phyloP scores from a whole-genome alignment of 2,113 vertebrate genomes.

The Vimba vimba region DNA sequence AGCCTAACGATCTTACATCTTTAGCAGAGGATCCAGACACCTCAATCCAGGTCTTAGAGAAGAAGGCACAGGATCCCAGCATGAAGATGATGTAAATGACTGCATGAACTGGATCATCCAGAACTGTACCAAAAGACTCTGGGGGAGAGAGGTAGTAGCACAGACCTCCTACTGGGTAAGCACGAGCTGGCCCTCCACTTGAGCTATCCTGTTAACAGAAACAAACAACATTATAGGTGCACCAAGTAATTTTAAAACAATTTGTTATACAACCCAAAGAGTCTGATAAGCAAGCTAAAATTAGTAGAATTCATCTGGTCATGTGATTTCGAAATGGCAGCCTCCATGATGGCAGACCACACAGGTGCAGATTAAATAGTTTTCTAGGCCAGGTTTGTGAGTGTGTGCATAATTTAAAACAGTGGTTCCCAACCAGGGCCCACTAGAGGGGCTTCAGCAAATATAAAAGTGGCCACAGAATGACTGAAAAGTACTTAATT shows the following conservation, averaged over 20 bases:
- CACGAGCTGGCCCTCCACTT: conserved; percentile 91
- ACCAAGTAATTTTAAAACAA: background rate
- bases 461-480: background rate
- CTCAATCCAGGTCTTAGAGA: conserved; percentile 99
- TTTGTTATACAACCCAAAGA: background rate
- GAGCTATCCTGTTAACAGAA: conserved; percentile 81
- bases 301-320: background rate
- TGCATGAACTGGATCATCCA: conserved; percentile 95
- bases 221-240: background rate
- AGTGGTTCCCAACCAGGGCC: background rate
- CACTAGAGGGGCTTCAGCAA: background rate
- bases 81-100: conserved; percentile 96
- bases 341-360: background rate
- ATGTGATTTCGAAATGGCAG: background rate
- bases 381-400: background rate
- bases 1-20: conserved; percentile 77
- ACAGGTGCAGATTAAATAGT: no score
- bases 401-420: background rate
- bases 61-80: conserved; percentile 98
- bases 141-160: conserved; percentile 98
- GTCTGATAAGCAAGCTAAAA: background rate
- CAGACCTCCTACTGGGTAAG: conserved; percentile 95
- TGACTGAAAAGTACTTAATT: background rate
- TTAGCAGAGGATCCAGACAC: conserved; percentile 98
- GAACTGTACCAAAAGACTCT: conserved; percentile 91